Conservation (phyloP, 1,140 invertebrate genomes). For the Thaumatotibia leucotreta region DNA sequence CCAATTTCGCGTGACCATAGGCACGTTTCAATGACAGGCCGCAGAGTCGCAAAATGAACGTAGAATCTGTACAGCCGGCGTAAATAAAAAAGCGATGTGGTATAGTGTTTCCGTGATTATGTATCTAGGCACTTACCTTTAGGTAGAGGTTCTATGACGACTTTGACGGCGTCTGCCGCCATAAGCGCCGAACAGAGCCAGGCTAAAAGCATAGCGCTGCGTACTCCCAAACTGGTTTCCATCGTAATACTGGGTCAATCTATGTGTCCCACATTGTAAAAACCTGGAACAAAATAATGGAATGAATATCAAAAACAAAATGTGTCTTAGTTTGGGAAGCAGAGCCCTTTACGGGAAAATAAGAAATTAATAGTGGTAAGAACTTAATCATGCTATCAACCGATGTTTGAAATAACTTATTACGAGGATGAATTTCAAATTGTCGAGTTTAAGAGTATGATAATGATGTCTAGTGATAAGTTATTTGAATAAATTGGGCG, state of each 20-base stretch:
- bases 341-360: too few species aligned
- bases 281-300: slow-evolving; percentile 42
- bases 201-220: slow-evolving; percentile 44
- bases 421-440: too few species aligned
- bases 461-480: too few species aligned
- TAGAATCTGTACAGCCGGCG: not conserved
- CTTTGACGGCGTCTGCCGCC: slow-evolving; percentile 54
- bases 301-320: too few species aligned
- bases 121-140: slow-evolving; percentile 53
- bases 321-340: too few species aligned
- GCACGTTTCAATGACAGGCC: not conserved
- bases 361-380: too few species aligned
- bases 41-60: not conserved
- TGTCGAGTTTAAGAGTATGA: too few species aligned
- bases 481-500: too few species aligned
- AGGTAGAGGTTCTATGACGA: slow-evolving; percentile 67
- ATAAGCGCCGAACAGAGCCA: slow-evolving; percentile 50
- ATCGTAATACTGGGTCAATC: slow-evolving; percentile 33
- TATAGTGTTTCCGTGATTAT: not conserved
- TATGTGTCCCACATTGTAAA: slow-evolving; percentile 43
- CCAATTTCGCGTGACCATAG: not conserved
- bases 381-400: too few species aligned
- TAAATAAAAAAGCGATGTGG: not conserved
- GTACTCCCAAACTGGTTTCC: slow-evolving; percentile 39
- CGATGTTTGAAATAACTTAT: too few species aligned